Percentiles rank a stretch among this genome's conserved stretches.
These are phyloP conservation scores for Chionomys nivalis DNA, from an alignment of 2,113 vertebrate genomes.

Conservation along the genomic window DNA sequence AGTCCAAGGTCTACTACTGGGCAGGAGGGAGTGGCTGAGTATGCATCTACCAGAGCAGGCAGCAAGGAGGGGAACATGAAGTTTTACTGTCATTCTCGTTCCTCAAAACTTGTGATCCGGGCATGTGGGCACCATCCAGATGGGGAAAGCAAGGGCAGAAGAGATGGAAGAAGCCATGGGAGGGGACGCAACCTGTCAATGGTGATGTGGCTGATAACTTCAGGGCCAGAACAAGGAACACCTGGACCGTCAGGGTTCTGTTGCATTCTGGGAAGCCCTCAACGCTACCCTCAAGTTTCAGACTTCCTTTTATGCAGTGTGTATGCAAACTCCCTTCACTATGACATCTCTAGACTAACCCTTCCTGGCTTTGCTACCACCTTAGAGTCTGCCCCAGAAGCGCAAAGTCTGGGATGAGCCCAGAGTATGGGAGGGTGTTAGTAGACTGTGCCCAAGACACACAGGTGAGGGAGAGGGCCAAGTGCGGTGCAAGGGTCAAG, in stretches of 20 bases:
- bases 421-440: background rate
- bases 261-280: rapidly evolving
- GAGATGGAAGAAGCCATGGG: too few relatives aligned
- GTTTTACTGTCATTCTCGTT: too few relatives aligned
- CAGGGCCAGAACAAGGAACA: background rate
- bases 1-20: background rate
- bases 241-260: background rate
- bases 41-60: background rate
- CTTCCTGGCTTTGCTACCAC: background rate
- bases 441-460: background rate
- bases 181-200: too few relatives aligned
- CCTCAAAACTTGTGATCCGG: too few relatives aligned
- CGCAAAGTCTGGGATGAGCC: too few relatives aligned
- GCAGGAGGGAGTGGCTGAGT: background rate
- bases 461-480: background rate
- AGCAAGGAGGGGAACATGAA: rapidly evolving
- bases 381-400: background rate
- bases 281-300: background rate
- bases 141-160: background rate
- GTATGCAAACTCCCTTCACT: background rate
- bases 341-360: background rate
- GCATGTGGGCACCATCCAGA: background rate
- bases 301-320: background rate
- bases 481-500: background rate
- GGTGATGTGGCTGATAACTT: too few relatives aligned